Conservation (phyloP, 2,888 invertebrate genomes). For the Trichopria drosophilae region DNA sequence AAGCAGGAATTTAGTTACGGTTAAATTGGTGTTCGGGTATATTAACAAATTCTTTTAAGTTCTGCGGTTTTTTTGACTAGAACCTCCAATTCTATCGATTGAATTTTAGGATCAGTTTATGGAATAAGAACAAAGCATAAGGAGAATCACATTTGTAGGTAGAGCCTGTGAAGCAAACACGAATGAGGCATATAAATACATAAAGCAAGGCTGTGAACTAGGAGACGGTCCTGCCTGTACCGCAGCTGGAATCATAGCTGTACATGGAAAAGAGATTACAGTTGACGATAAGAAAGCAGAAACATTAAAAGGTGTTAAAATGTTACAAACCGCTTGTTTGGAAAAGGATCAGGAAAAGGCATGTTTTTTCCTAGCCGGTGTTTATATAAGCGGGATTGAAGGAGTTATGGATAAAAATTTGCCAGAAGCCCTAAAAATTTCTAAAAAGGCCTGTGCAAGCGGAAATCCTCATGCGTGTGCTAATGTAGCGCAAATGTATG, state of each 20-base stretch:
- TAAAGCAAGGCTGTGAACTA: conserved; percentile 77
- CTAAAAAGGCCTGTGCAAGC: conserved; percentile 78
- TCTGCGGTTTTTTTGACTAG: too few species aligned
- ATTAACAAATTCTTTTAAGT: too few species aligned
- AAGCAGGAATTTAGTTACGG: too few species aligned
- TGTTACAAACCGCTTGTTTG: conserved; percentile 62
- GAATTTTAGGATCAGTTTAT: not conserved
- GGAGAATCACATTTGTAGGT: conserved; percentile 42
- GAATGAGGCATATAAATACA: conserved; percentile 67
- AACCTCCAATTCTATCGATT: not conserved
- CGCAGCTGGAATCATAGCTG: conserved; percentile 60
- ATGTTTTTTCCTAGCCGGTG: conserved; percentile 79
- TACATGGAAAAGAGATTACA: not conserved
- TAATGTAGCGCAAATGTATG: conserved; percentile 86
- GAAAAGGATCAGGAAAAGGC: conserved; percentile 65
- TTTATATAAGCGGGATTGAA: conserved; percentile 76
- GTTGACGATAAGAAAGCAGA: conserved; percentile 30
- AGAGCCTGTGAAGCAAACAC: conserved; percentile 40
- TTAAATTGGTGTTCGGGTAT: too few species aligned
- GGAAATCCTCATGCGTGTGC: conserved; percentile 87
- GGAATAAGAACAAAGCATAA: not conserved
- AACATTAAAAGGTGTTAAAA: conserved; percentile 55
- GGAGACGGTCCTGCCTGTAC: conserved; percentile 74
- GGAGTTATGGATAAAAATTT: conserved; percentile 67
- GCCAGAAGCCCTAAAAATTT: conserved; percentile 77